Base-by-base conservation (phyloP, 2,113 vertebrate species). In the Pantherophis guttatus region DNA sequence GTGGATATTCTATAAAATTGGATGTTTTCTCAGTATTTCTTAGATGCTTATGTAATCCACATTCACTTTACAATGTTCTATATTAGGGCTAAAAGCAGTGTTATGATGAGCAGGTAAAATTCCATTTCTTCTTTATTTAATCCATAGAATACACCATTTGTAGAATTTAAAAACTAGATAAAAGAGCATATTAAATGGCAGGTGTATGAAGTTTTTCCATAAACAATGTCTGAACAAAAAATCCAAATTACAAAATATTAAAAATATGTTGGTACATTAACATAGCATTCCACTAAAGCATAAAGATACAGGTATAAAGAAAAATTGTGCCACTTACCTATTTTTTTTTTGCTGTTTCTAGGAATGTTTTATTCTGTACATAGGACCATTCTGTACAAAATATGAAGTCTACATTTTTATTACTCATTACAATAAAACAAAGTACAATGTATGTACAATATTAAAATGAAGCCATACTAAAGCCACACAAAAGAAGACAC, bases 381-480 rank as follows among this genome's bases (percentile, higher is more conserved):
- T 97, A 97, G 98, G 98, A 98, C 97, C 93, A 98, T 98, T 98
- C 99, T 99, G 98, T 99, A 99, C 98, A 99, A 99, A 99, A 99
- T 99, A 99, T 98, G 98, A 99, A 98, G 98, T 98, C 98, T 99
- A 99, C 98, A 98, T 98, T 99, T 99, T 98, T 99, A 98, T 98
- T 98, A 99, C 98, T 98, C 98, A 98, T 98, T 98, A 99, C 98
- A 98, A 98, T 99, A 99, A 99, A 99, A 99, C 98, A 98, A 99
- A 98, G 98, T 99, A 99, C 98, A 99, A 98, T 98, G 98, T 99
- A 99, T 99, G 98, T 99, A 99, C 99, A 99, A 98, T 98, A 98
- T 98, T 98, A 97, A 98, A 98, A 98, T 98, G 98, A 98, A 98
- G 98, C 98, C 98, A 97, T 97, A 98, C 97, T 97, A 97, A 98